Conservation (phyloP, 2,888 invertebrate species). For the Minunthozetes semirufus region DNA sequence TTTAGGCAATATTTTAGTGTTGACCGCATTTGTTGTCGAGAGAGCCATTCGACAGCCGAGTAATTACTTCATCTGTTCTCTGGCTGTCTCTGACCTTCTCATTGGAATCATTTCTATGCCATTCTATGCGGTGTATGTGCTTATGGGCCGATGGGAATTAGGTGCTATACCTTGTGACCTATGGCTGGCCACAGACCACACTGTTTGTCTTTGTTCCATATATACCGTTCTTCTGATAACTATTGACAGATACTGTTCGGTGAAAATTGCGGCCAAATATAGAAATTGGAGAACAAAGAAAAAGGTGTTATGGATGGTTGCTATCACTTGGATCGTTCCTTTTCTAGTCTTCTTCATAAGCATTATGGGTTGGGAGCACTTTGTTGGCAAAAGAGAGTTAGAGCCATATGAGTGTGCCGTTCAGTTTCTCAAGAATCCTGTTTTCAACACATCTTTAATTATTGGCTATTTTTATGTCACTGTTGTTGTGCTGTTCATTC, state of each 20-base stretch:
- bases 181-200: slow-evolving; percentile 98
- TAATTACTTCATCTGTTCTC: slow-evolving; percentile 97
- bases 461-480: slow-evolving; percentile 98
- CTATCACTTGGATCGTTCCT: slow-evolving; percentile 94
- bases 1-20: slow-evolving; percentile 88
- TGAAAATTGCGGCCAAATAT: slow-evolving; percentile 95
- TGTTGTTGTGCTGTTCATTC: slow-evolving; percentile 81
- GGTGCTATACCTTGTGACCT: slow-evolving; percentile 92
- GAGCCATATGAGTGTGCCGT: slow-evolving; percentile 84
- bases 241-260: slow-evolving; percentile 95
- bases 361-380: slow-evolving; percentile 98
- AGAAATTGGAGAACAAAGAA: slow-evolving; percentile 92
- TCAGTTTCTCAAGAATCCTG: slow-evolving; percentile 92
- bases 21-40: slow-evolving; percentile 90
- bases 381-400: slow-evolving; percentile 82
- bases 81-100: slow-evolving; percentile 92
- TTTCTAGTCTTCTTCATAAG: slow-evolving; percentile 92
- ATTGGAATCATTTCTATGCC: slow-evolving; percentile 98
- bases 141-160: slow-evolving; percentile 94
- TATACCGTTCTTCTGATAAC: slow-evolving; percentile 98
- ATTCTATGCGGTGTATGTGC: slow-evolving; percentile 93
- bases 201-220: slow-evolving; percentile 96
- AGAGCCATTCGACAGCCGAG: slow-evolving; percentile 85
- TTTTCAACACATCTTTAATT: slow-evolving; percentile 93
- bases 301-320: slow-evolving; percentile 89